Conservation (phyloP, 2,113 vertebrate species). For the Larimichthys polyactis region DNA sequence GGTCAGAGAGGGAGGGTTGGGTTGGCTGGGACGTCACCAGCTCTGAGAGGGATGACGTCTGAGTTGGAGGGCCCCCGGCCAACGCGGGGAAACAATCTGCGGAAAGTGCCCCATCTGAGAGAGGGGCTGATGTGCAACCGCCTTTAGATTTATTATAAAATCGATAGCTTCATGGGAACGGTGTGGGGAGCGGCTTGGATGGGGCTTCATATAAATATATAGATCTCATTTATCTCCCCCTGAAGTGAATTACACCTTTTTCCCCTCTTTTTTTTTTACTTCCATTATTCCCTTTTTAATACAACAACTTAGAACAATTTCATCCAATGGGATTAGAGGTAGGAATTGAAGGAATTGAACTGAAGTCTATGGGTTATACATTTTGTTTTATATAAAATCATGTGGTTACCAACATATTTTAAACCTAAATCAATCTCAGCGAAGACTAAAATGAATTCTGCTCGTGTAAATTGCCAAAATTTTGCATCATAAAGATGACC, state of each 20-base stretch:
- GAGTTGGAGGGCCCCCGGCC: conserved; percentile 67
- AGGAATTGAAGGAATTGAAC: background rate
- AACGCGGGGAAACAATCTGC: conserved; percentile 75
- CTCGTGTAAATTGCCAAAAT: background rate
- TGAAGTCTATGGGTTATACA: background rate
- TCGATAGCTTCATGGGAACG: conserved; percentile 70
- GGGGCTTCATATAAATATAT: conserved; percentile 46
- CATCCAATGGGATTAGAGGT: background rate
- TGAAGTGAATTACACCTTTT: conserved; percentile 10
- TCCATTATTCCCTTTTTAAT: background rate
- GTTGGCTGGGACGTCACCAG: conserved; percentile 58
- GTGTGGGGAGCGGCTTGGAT: conserved; percentile 36
- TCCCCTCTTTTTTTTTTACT: background rate
- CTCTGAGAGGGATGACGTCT: conserved; percentile 62
- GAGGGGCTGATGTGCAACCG: conserved; percentile 41
- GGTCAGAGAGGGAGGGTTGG: background rate
- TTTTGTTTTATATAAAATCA: background rate
- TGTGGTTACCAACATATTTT: background rate
- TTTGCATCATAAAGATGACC: background rate
- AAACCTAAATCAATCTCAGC: background rate
- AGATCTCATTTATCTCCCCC: conserved; percentile 33
- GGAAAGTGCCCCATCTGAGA: conserved; percentile 73
- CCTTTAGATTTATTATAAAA: conserved; percentile 78
- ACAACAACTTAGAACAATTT: background rate
- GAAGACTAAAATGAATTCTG: background rate